phyloP scores from a whole-genome alignment of 2,113 vertebrate species.

The Cettia cetti region DNA sequence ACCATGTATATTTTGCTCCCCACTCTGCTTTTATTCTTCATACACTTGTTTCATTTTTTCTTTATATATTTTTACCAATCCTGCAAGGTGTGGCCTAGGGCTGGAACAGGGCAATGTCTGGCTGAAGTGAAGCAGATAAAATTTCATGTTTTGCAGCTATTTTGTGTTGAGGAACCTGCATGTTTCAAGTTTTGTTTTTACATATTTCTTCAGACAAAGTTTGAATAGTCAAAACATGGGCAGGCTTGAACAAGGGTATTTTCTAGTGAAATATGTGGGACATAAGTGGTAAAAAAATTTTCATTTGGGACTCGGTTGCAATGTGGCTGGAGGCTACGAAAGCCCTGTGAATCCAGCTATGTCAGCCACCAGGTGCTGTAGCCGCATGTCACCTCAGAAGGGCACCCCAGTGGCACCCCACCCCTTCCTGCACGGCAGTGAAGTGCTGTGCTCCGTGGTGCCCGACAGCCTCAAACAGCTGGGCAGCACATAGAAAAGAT shows the following conservation, averaged over 20 bases:
- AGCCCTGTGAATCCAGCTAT: neutral
- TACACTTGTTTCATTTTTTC: neutral
- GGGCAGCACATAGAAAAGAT: neutral
- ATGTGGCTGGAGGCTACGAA: neutral
- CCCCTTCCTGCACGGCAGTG: accelerated
- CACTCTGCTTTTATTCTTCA: neutral
- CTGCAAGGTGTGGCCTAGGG: neutral
- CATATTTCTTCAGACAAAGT: neutral
- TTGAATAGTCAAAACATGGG: neutral
- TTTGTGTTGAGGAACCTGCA: neutral
- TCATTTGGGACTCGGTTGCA: neutral
- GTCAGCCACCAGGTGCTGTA: neutral
- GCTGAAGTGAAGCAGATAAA: neutral
- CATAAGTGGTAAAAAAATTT: neutral
- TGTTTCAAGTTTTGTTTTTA: neutral
- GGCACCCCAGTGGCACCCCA: neutral
- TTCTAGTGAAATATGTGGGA: neutral
- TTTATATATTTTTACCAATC: neutral
- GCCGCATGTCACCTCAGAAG: neutral
- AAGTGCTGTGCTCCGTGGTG: neutral
- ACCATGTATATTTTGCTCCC: neutral
- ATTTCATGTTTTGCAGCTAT: neutral
- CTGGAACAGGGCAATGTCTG: neutral
- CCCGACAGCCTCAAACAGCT: neutral
- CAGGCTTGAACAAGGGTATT: neutral